phyloP scores from a whole-genome alignment of 2,888 invertebrate genomes.

The Pterostichus niger region DNA sequence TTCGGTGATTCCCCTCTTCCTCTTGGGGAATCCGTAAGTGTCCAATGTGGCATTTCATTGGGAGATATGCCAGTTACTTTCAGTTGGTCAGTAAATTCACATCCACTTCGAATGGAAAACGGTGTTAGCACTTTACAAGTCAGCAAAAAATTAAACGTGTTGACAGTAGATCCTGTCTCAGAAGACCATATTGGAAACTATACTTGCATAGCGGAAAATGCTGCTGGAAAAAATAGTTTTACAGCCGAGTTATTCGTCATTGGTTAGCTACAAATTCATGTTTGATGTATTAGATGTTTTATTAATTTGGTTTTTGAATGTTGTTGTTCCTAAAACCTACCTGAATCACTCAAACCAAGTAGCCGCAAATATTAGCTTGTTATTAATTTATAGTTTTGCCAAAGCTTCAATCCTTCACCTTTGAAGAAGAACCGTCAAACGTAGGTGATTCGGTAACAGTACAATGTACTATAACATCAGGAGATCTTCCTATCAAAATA shows the following conservation, averaged over 20 bases:
- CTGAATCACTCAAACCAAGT: conserved; percentile 38
- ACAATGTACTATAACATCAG: conserved; percentile 85
- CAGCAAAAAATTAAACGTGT: conserved; percentile 43
- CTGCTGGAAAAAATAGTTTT: conserved; percentile 78
- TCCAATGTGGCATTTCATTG: conserved; percentile 73
- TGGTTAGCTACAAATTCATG: conserved; percentile 11
- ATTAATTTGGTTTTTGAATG: too few species aligned
- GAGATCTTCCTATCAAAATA: conserved; percentile 89
- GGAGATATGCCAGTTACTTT: conserved; percentile 85
- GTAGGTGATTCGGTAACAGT: conserved; percentile 80
- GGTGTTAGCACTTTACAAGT: conserved; percentile 5
- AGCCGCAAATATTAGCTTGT: too few species aligned
- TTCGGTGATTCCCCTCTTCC: conserved; percentile 79
- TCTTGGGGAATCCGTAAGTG: conserved; percentile 69
- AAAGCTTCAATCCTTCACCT: conserved; percentile 87
- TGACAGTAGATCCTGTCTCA: conserved; percentile 64
- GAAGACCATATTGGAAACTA: conserved; percentile 81
- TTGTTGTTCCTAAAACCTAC: conserved; percentile 13
- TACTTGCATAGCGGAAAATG: conserved; percentile 85
- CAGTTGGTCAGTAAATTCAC: conserved; percentile 85
- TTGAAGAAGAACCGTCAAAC: conserved; percentile 83
- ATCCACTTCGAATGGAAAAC: conserved; percentile 67
- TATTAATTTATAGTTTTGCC: conserved; percentile 77
- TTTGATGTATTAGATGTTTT: neutral
- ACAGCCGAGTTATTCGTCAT: conserved; percentile 38